A percentile compares a stretch with the other conserved stretches of the same genome.
These are phyloP conservation scores for Ptychochromis oligacanthus DNA, from an alignment of 2,113 vertebrate genomes.

Conservation along the genomic window DNA sequence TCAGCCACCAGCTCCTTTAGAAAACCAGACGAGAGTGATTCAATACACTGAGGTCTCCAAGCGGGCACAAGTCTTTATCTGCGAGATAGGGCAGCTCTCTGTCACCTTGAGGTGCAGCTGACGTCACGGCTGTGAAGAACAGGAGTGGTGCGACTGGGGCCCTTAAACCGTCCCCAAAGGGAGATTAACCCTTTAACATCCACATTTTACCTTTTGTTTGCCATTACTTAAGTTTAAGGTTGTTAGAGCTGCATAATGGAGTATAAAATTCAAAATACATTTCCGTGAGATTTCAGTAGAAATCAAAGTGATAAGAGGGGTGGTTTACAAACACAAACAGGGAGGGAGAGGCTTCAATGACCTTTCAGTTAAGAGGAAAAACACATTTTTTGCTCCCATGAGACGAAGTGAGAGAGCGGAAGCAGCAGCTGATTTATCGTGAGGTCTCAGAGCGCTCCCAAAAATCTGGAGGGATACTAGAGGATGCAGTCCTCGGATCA, in stretches of 20 bases:
- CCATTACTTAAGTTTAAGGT: neutral
- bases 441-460: slow-evolving; percentile 1
- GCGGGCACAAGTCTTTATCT: slow-evolving; percentile 47
- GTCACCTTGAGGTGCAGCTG: slow-evolving; percentile 73
- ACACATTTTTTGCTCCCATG: slow-evolving; percentile 28
- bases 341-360: neutral
- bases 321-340: slow-evolving; percentile 3
- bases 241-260: neutral
- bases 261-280: neutral
- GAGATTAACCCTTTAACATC: slow-evolving; percentile 7
- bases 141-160: slow-evolving; percentile 27
- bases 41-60: slow-evolving; percentile 3
- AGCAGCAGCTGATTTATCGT: slow-evolving; percentile 46
- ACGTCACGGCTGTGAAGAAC: slow-evolving; percentile 60
- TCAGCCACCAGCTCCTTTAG: slow-evolving; percentile 4
- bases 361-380: neutral
- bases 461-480: neutral
- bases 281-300: neutral
- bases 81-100: slow-evolving; percentile 54
- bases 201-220: neutral
- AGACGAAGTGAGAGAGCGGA: slow-evolving; percentile 13
- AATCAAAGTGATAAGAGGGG: neutral
- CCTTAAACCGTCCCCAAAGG: neutral
- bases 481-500: slow-evolving; percentile 33
- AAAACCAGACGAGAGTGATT: slow-evolving; percentile 13